Percentiles rank a stretch among this genome's conserved stretches.
Conservation (phyloP, 37 sponge, comb jelly and placozoan species). For the Tethya wilhelma region DNA sequence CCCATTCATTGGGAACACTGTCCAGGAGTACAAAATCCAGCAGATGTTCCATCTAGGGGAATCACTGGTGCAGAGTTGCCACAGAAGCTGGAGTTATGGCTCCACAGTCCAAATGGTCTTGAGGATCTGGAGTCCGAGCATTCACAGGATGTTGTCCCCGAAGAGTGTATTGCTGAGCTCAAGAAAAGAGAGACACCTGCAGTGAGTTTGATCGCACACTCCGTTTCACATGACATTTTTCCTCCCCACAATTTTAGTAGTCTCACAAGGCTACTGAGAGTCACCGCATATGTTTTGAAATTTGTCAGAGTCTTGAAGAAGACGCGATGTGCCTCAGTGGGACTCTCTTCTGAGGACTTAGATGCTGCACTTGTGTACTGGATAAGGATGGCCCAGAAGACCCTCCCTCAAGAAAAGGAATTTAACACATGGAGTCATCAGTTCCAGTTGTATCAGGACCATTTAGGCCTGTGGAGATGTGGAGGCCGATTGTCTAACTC, state of each 20-base stretch:
- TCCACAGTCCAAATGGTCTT: not conserved
- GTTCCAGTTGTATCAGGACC: not conserved
- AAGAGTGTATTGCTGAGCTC: not conserved
- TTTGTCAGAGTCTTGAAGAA: not conserved
- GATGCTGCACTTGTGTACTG: too few relatives aligned
- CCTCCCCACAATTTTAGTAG: too few relatives aligned
- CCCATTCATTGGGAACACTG: not conserved
- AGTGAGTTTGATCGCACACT: too few relatives aligned
- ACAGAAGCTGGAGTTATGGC: conserved; percentile 7
- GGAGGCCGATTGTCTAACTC: conserved; percentile 30
- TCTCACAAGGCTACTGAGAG: conserved; percentile 5
- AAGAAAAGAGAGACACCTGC: not conserved
- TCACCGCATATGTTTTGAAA: conserved; percentile 14
- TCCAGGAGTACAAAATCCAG: too few relatives aligned
- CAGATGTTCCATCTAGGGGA: conserved; percentile 7
- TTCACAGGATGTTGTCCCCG: not conserved
- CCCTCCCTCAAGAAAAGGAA: not conserved
- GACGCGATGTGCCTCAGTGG: not conserved
- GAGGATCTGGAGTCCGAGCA: not conserved
- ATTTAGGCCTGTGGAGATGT: conserved; percentile 30
- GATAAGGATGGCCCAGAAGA: too few relatives aligned
- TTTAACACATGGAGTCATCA: conserved; percentile 7
- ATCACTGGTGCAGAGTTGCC: not conserved
- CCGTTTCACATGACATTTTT: too few relatives aligned
- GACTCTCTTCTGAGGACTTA: too few relatives aligned